Conservation (phyloP, 1,140 invertebrate genomes). For the Latrodectus geometricus region DNA sequence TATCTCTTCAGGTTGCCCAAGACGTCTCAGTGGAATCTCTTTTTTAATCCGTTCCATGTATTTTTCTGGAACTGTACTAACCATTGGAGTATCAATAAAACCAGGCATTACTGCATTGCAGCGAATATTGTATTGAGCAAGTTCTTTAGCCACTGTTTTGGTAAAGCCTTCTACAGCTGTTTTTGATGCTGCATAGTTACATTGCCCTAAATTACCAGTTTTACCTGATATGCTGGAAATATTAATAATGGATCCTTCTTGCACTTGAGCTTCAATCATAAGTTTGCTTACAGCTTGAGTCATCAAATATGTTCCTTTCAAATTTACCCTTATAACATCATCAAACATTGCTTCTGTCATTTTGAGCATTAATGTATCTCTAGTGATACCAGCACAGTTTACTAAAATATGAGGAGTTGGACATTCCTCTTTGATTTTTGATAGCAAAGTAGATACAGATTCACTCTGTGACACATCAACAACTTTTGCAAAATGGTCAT, state of each 20-base stretch:
- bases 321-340: conserved; percentile 85
- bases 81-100: conserved; percentile 88
- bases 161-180: conserved; percentile 88
- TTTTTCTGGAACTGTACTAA: conserved; percentile 81
- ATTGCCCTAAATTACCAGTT: conserved; percentile 86
- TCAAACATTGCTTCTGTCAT: conserved; percentile 83
- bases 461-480: conserved; percentile 77
- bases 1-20: conserved; percentile 81
- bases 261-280: conserved; percentile 56
- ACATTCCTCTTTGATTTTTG: conserved; percentile 74
- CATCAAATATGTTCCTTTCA: conserved; percentile 77
- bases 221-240: conserved; percentile 88
- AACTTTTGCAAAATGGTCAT: conserved; percentile 70
- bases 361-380: conserved; percentile 85
- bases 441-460: conserved; percentile 75
- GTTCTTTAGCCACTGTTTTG: conserved; percentile 85
- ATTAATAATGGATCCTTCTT: conserved; percentile 81
- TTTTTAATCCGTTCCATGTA: conserved; percentile 76
- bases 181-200: conserved; percentile 90
- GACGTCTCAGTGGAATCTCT: conserved; percentile 77
- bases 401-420: conserved; percentile 81
- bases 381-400: conserved; percentile 89
- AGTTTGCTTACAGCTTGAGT: conserved; percentile 63
- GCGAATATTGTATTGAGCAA: conserved; percentile 76
- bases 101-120: conserved; percentile 88